These are phyloP conservation scores for Branchinecta lynchi DNA, from an alignment of 1,140 invertebrate species.

Conservation along the genomic window DNA sequence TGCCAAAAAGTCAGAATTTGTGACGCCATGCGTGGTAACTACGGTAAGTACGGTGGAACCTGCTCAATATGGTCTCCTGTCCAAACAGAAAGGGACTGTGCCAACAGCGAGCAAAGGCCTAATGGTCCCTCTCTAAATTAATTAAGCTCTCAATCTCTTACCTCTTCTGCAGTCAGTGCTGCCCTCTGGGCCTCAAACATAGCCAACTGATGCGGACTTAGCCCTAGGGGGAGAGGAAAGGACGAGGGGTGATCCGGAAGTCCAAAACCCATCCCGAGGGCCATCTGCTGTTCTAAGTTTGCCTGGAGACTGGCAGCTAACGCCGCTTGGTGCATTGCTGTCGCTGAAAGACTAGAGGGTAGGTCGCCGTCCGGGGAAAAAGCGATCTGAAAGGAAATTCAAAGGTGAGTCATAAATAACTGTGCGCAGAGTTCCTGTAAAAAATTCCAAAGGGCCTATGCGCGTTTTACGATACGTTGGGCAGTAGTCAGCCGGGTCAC, in stretches of 20 bases:
- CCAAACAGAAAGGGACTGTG: no score
- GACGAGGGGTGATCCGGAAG: not conserved
- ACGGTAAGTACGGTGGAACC: no score
- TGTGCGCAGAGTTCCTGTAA: no score
- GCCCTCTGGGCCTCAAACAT: not conserved
- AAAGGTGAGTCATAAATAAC: no score
- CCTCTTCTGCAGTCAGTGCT: not conserved
- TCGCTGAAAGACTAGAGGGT: slow-evolving; percentile 8
- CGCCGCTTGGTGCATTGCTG: slow-evolving; percentile 3
- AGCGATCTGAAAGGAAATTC: not conserved
- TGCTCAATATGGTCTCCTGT: no score
- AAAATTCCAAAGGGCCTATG: no score
- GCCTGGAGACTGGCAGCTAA: not conserved
- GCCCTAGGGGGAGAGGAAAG: not conserved
- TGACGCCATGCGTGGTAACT: no score
- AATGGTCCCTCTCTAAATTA: no score
- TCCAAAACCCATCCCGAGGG: not conserved
- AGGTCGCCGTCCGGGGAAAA: not conserved
- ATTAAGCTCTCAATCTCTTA: not conserved
- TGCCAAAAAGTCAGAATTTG: no score
- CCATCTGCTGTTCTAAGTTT: not conserved
- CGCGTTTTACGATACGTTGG: no score
- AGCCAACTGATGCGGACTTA: not conserved
- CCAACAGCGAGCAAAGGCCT: no score
- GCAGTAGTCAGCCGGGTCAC: no score